These are phyloP conservation scores for Rhodinocichla rosea DNA, from an alignment of 2,113 vertebrate species.

Conservation along the genomic window DNA sequence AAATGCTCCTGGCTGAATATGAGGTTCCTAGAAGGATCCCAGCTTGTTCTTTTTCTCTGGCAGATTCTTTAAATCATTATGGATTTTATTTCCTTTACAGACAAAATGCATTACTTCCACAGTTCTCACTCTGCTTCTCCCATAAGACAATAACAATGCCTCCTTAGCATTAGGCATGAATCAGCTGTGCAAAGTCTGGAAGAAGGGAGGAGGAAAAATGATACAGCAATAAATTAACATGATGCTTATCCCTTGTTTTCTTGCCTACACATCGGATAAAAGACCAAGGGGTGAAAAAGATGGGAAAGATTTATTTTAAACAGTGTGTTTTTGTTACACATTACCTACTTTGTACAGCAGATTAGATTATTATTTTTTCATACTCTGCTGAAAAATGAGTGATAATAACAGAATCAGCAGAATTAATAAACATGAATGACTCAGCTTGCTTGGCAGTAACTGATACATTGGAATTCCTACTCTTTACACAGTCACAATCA, in stretches of 20 bases:
- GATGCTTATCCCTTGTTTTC: not conserved
- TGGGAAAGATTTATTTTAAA: not conserved
- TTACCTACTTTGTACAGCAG: not conserved
- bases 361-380: not conserved
- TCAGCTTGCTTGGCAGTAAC: not conserved
- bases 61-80: slow-evolving; percentile 59
- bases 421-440: not conserved
- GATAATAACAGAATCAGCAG: not conserved
- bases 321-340: not conserved
- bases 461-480: not conserved
- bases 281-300: not conserved
- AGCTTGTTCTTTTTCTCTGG: not conserved
- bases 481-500: not conserved
- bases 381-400: not conserved
- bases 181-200: not conserved
- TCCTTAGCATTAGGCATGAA: not conserved
- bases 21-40: not conserved
- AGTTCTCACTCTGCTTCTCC: not conserved
- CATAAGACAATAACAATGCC: not conserved
- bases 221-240: not conserved
- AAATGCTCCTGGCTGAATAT: not conserved
- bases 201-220: not conserved
- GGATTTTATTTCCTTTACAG: slow-evolving; percentile 59
- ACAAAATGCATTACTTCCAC: slow-evolving; percentile 27
- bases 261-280: not conserved